Percentiles rank a stretch among this genome's conserved stretches.
These are phyloP conservation scores for Escarpia spicata DNA, from an alignment of 2,888 invertebrate genomes.

Conservation along the genomic window DNA sequence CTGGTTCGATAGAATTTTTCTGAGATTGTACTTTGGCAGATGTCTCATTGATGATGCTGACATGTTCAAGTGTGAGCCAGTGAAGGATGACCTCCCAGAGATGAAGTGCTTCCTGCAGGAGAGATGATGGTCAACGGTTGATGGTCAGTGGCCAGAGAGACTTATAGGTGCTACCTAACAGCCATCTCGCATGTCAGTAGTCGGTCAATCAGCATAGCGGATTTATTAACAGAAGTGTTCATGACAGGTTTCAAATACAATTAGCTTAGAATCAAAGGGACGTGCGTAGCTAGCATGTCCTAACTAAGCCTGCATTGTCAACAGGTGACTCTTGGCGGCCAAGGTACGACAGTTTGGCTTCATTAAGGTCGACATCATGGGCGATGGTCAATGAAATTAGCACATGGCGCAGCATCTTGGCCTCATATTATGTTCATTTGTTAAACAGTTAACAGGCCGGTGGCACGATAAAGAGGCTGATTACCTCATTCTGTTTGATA, in stretches of 20 bases:
- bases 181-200: background rate
- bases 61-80: background rate
- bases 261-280: background rate
- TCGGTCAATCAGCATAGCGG: background rate
- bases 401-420: background rate
- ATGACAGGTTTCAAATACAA: background rate
- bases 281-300: background rate
- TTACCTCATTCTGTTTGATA: background rate
- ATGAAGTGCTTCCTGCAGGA: background rate
- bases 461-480: background rate
- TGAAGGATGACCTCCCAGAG: background rate
- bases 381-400: background rate
- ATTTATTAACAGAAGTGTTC: conserved; percentile 4
- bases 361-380: background rate
- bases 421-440: background rate
- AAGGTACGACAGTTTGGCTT: background rate
- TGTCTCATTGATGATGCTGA: background rate
- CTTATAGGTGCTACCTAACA: background rate
- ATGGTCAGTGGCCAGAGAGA: background rate
- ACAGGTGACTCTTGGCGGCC: background rate
- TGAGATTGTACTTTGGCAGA: background rate
- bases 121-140: background rate
- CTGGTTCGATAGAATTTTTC: too few relatives aligned
- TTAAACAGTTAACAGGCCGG: background rate
- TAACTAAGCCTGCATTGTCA: background rate